These are phyloP conservation scores for Pseudachorutes palmiensis DNA, from an alignment of 1,140 invertebrate genomes.

Conservation along the genomic window DNA sequence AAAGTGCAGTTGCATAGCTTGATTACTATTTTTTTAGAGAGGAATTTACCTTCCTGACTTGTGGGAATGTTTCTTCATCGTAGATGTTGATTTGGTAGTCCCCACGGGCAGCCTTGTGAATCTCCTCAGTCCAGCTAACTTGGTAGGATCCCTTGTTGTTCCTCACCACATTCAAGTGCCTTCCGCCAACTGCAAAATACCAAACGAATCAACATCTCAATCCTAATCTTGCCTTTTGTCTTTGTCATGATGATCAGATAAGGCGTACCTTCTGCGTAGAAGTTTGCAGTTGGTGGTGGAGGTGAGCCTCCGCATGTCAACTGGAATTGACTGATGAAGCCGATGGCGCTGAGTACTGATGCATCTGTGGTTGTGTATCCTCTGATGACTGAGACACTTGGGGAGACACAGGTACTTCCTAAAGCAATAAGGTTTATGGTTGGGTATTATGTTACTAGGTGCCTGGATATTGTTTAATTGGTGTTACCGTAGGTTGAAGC, in stretches of 20 bases:
- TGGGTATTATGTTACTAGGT: no score
- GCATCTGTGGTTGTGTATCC: constrained; percentile 82
- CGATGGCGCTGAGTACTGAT: constrained; percentile 65
- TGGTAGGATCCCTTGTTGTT: constrained; percentile 43
- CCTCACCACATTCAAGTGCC: constrained; percentile 20
- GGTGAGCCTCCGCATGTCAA: constrained; percentile 44
- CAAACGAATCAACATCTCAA: constrained; percentile 68
- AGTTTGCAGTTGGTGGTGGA: constrained; percentile 4
- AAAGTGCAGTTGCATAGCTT: constrained; percentile 14
- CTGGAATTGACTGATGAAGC: constrained; percentile 47
- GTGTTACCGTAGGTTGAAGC: no score
- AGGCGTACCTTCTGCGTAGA: constrained; percentile 25
- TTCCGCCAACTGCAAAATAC: constrained; percentile 58
- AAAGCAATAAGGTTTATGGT: neutral
- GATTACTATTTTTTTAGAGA: neutral
- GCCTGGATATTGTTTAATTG: no score
- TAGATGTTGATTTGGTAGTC: constrained; percentile 70
- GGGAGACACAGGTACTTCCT: constrained; percentile 1
- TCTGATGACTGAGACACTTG: constrained; percentile 41
- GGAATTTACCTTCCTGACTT: constrained; percentile 57
- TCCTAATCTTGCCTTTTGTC: no score
- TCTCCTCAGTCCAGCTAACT: constrained; percentile 86
- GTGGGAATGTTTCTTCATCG: constrained; percentile 83
- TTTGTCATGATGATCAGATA: no score
- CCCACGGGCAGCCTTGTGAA: constrained; percentile 64